Conservation (phyloP, 2,888 invertebrate genomes). For the Cephus pulcher region DNA sequence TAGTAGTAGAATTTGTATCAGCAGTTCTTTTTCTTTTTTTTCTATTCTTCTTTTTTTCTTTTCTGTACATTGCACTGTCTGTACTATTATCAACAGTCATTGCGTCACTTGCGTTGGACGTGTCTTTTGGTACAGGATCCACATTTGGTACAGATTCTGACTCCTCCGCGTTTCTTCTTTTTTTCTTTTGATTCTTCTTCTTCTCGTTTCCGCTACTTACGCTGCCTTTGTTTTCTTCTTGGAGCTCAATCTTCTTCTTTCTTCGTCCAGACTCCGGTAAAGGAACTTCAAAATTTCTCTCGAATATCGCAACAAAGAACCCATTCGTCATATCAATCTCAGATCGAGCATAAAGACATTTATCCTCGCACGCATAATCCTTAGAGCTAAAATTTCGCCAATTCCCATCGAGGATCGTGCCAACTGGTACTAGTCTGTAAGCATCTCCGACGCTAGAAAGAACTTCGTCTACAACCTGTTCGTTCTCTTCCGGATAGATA, state of each 20-base stretch:
- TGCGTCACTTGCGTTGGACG: background rate
- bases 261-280: constrained; percentile 40
- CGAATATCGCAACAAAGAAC: constrained; percentile 94
- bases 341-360: constrained; percentile 83
- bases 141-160: background rate
- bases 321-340: constrained; percentile 88
- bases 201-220: constrained; percentile 11
- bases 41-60: constrained; percentile 12
- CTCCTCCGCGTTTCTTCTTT: constrained; percentile 21
- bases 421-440: constrained; percentile 75
- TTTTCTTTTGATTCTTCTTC: constrained; percentile 29
- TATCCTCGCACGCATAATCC: constrained; percentile 75
- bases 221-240: background rate
- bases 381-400: constrained; percentile 79
- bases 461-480: constrained; percentile 84
- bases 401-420: constrained; percentile 71
- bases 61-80: background rate
- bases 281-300: constrained; percentile 66
- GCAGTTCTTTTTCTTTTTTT: constrained; percentile 16
- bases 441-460: constrained; percentile 58
- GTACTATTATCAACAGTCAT: background rate
- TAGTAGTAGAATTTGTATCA: background rate
- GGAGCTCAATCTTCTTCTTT: constrained; percentile 11
- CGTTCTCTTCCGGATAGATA: constrained; percentile 89
- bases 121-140: background rate